phyloP scores from a whole-genome alignment of 2,888 invertebrate genomes.

The Chymomyza amoena region DNA sequence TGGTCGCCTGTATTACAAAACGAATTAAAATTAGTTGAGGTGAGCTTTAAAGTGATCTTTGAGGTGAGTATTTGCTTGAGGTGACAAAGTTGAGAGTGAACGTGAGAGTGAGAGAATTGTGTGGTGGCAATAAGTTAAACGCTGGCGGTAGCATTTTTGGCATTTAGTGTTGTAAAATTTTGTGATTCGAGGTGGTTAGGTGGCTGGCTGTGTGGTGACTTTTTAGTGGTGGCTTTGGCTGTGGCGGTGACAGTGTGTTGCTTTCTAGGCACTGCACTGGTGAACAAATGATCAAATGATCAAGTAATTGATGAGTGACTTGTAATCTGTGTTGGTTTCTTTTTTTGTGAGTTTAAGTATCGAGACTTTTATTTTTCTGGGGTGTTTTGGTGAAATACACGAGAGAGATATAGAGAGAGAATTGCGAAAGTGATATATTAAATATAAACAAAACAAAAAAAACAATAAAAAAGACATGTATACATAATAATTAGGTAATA shows the following conservation, averaged over 20 bases:
- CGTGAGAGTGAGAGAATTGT: slow-evolving; percentile 26
- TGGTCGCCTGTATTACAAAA: background rate
- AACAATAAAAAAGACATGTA: background rate
- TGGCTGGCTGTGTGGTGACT: background rate
- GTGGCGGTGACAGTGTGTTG: slow-evolving; percentile 1
- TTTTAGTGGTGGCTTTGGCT: background rate
- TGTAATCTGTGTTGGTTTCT: background rate
- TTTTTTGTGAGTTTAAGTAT: background rate
- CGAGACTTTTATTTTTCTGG: background rate
- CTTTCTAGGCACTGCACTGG: background rate
- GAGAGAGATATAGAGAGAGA: background rate
- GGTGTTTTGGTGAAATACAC: background rate
- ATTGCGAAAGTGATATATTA: background rate
- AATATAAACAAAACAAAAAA: background rate
- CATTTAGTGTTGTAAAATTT: background rate
- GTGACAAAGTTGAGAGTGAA: slow-evolving; percentile 40
- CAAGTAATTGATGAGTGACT: background rate
- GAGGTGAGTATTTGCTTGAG: slow-evolving; percentile 38
- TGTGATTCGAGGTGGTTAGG: background rate
- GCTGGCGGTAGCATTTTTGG: background rate
- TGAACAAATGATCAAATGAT: background rate
- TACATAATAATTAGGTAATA: background rate
- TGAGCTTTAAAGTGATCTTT: slow-evolving; percentile 28
- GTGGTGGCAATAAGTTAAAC: background rate
- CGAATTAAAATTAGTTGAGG: background rate